phyloP scores from a whole-genome alignment of 2,797 vertebrate species.

The Clarias laeviceps region DNA sequence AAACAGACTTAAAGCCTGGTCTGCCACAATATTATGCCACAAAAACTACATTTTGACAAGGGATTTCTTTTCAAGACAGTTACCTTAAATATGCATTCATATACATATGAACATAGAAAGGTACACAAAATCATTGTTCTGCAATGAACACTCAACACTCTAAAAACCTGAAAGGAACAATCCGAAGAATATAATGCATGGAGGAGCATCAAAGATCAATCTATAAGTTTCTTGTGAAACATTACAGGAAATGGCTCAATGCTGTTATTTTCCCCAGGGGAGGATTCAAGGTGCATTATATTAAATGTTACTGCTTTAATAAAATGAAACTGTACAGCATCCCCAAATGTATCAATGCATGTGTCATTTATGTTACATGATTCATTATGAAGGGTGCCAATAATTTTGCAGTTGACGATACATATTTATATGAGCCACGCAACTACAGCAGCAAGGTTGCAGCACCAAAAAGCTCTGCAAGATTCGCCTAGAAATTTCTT shows the following conservation, averaged over 20 bases:
- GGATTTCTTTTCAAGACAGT: background rate
- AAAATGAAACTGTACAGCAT: background rate
- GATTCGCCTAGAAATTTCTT: background rate
- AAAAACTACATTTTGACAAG: too few species aligned
- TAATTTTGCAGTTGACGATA: background rate
- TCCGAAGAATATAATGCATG: background rate
- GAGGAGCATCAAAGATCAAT: background rate
- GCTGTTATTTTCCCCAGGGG: background rate
- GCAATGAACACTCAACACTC: background rate
- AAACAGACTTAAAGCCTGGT: too few species aligned
- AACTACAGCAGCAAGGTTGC: background rate
- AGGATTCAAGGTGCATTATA: background rate
- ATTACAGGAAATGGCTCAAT: background rate
- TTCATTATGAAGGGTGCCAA: conserved; percentile 8
- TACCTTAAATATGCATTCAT: background rate
- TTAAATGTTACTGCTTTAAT: background rate
- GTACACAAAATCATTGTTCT: background rate
- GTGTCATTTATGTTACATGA: background rate
- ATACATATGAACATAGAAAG: background rate
- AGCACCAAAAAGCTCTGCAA: background rate
- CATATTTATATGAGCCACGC: background rate
- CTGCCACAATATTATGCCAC: too few species aligned
- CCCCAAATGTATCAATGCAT: background rate
- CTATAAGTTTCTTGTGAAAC: background rate
- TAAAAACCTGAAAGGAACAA: background rate